Conservation (phyloP, 2,888 invertebrate genomes). For the Xylocampa areola region DNA sequence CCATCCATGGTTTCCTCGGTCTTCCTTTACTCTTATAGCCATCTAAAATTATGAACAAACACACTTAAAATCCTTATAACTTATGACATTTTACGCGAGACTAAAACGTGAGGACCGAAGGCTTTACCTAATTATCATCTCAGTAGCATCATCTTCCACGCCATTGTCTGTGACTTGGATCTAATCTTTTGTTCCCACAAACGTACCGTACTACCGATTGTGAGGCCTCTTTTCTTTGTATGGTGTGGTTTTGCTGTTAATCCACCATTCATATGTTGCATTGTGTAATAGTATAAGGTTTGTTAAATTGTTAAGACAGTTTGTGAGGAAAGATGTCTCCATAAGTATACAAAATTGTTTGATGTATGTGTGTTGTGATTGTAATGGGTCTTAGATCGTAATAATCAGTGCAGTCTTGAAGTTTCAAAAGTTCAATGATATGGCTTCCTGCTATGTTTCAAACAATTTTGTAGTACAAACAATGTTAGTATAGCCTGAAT, state of each 20-base stretch:
- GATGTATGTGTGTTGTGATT: too few relatives aligned
- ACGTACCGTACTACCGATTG: constrained; percentile 16
- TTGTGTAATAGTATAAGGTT: neutral
- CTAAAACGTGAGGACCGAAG: constrained; percentile 5
- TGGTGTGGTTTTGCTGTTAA: constrained; percentile 5
- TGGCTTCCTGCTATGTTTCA: too few relatives aligned
- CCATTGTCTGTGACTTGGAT: constrained; percentile 23
- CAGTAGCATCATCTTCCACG: constrained; percentile 12
- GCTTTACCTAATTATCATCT: constrained; percentile 23
- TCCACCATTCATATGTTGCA: constrained; percentile 10
- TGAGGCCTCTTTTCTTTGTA: constrained; percentile 4
- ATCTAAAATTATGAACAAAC: too few relatives aligned
- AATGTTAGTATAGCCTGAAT: too few relatives aligned
- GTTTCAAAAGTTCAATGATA: too few relatives aligned
- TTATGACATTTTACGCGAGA: neutral
- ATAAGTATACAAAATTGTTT: too few relatives aligned
- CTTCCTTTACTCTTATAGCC: too few relatives aligned
- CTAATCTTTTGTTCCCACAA: constrained; percentile 22
- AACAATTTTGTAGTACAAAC: too few relatives aligned
- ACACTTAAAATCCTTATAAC: neutral
- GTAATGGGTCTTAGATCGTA: too few relatives aligned
- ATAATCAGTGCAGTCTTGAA: too few relatives aligned
- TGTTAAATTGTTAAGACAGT: neutral
- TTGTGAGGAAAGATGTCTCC: too few relatives aligned
- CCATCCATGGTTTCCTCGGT: too few relatives aligned